phyloP scores from a whole-genome alignment of 2,113 vertebrate genomes.

The Myiozetetes cayanensis region DNA sequence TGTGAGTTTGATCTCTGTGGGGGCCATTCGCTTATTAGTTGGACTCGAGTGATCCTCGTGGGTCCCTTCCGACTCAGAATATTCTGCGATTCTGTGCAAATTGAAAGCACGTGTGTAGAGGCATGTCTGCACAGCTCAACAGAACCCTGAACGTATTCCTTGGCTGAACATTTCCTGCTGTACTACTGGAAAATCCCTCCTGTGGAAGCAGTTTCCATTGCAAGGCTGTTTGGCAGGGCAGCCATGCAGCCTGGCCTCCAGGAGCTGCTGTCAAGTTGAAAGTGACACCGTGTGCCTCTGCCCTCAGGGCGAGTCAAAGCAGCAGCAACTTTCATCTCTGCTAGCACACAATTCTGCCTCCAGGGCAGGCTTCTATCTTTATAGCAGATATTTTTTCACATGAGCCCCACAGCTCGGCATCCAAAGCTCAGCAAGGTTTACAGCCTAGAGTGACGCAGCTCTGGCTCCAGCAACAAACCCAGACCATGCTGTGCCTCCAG shows the following conservation, averaged over 20 bases:
- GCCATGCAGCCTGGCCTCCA: neutral
- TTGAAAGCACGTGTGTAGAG: neutral
- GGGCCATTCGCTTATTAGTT: neutral
- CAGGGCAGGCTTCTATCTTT: neutral
- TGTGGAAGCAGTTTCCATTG: neutral
- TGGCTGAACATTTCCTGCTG: neutral
- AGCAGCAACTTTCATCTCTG: neutral
- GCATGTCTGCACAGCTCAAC: neutral
- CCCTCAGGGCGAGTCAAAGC: neutral
- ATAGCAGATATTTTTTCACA: neutral
- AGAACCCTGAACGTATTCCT: neutral
- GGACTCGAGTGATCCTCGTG: neutral
- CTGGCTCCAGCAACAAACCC: neutral
- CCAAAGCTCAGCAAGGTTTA: conserved; percentile 7
- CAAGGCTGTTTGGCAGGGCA: neutral
- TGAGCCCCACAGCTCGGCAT: neutral
- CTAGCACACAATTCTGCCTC: conserved; percentile 1
- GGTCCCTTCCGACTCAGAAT: neutral
- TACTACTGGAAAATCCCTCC: neutral
- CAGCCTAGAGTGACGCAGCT: neutral
- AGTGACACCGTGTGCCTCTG: neutral
- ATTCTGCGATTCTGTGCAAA: neutral
- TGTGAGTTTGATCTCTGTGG: neutral
- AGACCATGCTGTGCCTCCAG: neutral
- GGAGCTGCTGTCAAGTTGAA: neutral